Conservation (phyloP, 2,888 invertebrate genomes). For the Drosophila pseudotalamancana region DNA sequence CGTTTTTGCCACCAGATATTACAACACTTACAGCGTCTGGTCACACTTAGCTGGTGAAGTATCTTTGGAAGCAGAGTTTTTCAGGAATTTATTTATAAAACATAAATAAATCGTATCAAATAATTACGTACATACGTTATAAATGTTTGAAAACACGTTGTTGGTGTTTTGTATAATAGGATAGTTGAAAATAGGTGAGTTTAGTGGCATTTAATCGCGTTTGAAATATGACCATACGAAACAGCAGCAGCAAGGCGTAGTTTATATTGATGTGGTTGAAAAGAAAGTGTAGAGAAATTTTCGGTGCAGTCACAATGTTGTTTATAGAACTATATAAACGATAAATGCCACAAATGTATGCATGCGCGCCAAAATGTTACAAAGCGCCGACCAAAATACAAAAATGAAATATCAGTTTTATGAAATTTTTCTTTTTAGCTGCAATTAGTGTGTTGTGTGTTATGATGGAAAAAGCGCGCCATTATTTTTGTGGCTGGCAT, state of each 20-base stretch:
- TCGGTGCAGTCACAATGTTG: slow-evolving; percentile 68
- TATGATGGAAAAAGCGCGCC: slow-evolving; percentile 81
- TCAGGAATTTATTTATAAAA: slow-evolving; percentile 66
- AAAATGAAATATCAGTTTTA: slow-evolving; percentile 22
- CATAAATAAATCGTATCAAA: slow-evolving; percentile 59
- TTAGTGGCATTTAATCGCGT: slow-evolving; percentile 69
- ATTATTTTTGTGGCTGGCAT: slow-evolving; percentile 70
- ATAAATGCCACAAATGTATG: slow-evolving; percentile 32
- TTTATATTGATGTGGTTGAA: slow-evolving; percentile 76
- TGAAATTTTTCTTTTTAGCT: slow-evolving; percentile 36
- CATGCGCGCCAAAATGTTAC: slow-evolving; percentile 35
- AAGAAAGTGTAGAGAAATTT: slow-evolving; percentile 84
- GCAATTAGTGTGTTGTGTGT: slow-evolving; percentile 42
- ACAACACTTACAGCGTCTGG: slow-evolving; percentile 15
- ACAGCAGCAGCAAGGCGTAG: slow-evolving; percentile 64
- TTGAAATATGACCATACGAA: slow-evolving; percentile 57
- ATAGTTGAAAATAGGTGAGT: slow-evolving; percentile 79
- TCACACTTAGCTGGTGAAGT: slow-evolving; percentile 58
- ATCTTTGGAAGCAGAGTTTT: slow-evolving; percentile 68
- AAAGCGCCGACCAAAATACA: slow-evolving; percentile 9
- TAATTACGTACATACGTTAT: slow-evolving; percentile 68
- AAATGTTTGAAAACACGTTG: slow-evolving; percentile 77
- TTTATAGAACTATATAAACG: slow-evolving; percentile 50
- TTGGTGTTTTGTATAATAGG: slow-evolving; percentile 71
- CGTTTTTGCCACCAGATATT: slow-evolving; percentile 8